phyloP scores from a whole-genome alignment of 2,797 vertebrate genomes.

The Myotis pilosus region DNA sequence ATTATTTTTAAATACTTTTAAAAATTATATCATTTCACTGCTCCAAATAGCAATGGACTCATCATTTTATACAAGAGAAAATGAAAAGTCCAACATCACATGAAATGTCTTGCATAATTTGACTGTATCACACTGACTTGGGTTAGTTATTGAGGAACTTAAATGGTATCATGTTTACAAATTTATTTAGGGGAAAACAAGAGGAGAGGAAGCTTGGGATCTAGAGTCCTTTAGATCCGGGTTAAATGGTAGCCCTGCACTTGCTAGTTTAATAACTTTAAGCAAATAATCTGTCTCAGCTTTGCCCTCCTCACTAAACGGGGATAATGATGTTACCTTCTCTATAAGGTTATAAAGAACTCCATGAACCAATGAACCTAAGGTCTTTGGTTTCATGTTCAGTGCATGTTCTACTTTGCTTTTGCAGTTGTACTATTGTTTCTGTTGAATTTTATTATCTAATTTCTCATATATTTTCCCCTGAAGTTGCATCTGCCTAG shows the following conservation, averaged over 20 bases:
- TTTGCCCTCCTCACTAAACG: slow-evolving; percentile 23
- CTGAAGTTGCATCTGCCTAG: neutral
- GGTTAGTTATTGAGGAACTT: neutral
- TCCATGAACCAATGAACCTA: slow-evolving; percentile 25
- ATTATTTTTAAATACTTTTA: neutral
- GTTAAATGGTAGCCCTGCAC: neutral
- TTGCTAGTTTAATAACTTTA: neutral
- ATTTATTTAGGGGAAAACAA: neutral
- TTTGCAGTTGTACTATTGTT: neutral
- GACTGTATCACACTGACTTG: neutral
- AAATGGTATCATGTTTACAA: neutral
- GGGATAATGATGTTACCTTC: slow-evolving; percentile 34
- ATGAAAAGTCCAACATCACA: no score
- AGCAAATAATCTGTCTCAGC: slow-evolving; percentile 16
- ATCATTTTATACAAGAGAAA: neutral
- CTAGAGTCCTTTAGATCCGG: neutral
- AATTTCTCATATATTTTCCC: neutral
- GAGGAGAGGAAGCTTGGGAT: neutral
- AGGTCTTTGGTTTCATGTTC: neutral
- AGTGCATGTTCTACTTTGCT: neutral
- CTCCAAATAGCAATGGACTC: neutral
- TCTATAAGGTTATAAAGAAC: slow-evolving; percentile 36
- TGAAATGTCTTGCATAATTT: neutral
- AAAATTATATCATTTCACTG: neutral
- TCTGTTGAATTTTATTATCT: neutral